Conservation (phyloP, 2,797 vertebrate species). For the Propithecus deckenii region DNA sequence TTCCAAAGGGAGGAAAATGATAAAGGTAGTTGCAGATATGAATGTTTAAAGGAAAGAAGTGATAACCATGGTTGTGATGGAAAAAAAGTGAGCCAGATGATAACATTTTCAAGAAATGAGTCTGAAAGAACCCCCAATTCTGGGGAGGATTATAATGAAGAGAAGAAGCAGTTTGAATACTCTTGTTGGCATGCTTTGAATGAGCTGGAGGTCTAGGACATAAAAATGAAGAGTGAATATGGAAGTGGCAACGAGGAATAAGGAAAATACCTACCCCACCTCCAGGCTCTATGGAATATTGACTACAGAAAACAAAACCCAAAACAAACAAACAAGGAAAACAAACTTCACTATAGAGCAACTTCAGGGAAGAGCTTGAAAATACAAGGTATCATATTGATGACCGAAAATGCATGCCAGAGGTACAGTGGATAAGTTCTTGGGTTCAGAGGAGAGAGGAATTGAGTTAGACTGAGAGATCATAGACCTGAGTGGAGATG, state of each 20-base stretch:
- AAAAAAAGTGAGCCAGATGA: not conserved
- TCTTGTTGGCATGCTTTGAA: not conserved
- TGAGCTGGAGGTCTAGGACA: not conserved
- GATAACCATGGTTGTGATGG: not conserved
- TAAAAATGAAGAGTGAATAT: not conserved
- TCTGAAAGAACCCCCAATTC: not conserved
- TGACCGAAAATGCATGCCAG: not conserved
- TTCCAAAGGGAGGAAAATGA: not conserved
- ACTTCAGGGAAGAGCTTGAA: not conserved
- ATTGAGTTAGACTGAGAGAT: not conserved
- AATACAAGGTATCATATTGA: not conserved
- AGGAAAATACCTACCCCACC: not conserved
- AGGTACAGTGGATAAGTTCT: not conserved
- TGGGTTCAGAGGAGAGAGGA: not conserved
- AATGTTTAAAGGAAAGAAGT: not conserved
- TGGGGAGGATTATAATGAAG: not conserved
- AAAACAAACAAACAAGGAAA: not conserved
- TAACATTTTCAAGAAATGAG: not conserved
- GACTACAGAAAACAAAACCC: not conserved
- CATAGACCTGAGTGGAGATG: not conserved
- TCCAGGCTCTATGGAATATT: not conserved
- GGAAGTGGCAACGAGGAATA: not conserved
- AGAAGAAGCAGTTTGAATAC: not conserved
- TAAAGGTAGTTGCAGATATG: not conserved
- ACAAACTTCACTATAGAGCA: not conserved